Conservation (phyloP, 2,888 invertebrate genomes). For the Subacronicta megacephala region DNA sequence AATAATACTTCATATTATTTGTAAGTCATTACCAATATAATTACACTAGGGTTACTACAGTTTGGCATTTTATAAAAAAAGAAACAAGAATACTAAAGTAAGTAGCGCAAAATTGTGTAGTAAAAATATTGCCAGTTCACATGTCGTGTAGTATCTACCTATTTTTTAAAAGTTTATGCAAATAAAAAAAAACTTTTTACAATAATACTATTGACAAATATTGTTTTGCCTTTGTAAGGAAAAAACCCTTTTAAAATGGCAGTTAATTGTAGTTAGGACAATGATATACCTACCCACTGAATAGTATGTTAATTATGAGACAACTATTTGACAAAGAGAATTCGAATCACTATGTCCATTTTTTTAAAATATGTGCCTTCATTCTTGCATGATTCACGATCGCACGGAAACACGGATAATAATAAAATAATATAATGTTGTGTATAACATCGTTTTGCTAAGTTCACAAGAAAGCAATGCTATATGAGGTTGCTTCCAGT, state of each 20-base stretch:
- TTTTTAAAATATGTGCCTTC: slow-evolving; percentile 12
- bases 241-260: too few species aligned
- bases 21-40: slow-evolving; percentile 63
- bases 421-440: slow-evolving; percentile 5
- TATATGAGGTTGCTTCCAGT: slow-evolving; percentile 25
- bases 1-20: slow-evolving; percentile 73
- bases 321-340: slow-evolving; percentile 15
- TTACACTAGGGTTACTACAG: slow-evolving; percentile 66
- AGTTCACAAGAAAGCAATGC: slow-evolving; percentile 36
- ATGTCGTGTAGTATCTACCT: not conserved
- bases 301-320: too few species aligned
- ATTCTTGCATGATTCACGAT: slow-evolving; percentile 36
- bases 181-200: slow-evolving; percentile 8
- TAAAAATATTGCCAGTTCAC: not conserved
- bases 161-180: not conserved
- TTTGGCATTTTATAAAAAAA: slow-evolving; percentile 74
- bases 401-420: slow-evolving; percentile 6
- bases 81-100: slow-evolving; percentile 32
- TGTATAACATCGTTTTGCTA: slow-evolving; percentile 32
- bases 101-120: slow-evolving; percentile 2
- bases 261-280: too few species aligned
- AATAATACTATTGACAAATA: slow-evolving; percentile 15
- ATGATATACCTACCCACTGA: too few species aligned
- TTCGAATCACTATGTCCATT: too few species aligned
- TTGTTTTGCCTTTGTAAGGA: too few species aligned